phyloP scores from a whole-genome alignment of 2,113 vertebrate genomes.

The Dolichallabes microphthalmus region DNA sequence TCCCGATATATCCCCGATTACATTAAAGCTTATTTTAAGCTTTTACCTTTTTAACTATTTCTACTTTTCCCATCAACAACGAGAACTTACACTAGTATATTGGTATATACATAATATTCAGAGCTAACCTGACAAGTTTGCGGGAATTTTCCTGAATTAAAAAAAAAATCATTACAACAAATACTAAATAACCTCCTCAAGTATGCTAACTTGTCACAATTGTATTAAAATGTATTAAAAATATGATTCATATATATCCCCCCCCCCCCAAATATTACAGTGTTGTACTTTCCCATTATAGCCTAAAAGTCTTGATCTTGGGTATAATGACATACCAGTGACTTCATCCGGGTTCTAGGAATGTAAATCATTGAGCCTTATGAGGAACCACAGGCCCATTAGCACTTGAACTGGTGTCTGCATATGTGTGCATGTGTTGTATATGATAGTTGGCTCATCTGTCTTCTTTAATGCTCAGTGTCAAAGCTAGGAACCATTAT shows the following conservation, averaged over 20 bases:
- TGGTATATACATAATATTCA: too few relatives aligned
- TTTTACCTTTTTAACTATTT: too few relatives aligned
- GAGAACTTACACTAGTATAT: too few relatives aligned
- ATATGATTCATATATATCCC: neutral
- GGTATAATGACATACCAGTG: neutral
- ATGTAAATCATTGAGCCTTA: conserved; percentile 73
- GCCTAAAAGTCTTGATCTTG: neutral
- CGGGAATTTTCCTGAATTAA: neutral
- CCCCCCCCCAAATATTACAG: neutral
- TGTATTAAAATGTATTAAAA: neutral
- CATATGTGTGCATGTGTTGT: conserved; percentile 52
- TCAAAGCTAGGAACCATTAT: conserved; percentile 57
- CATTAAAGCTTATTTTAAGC: too few relatives aligned
- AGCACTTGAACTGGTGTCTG: conserved; percentile 74
- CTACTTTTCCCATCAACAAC: too few relatives aligned
- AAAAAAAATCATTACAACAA: neutral
- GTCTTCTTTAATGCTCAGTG: conserved; percentile 62
- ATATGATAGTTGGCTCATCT: conserved; percentile 62
- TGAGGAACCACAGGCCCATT: conserved; percentile 72
- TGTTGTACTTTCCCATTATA: neutral
- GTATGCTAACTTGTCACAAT: neutral
- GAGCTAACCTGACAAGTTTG: neutral
- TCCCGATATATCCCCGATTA: too few relatives aligned
- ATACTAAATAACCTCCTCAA: neutral
- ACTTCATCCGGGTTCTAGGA: neutral